phyloP scores from a whole-genome alignment of 37 sponge, comb jelly and placozoan species.

The Geodia barretti region DNA sequence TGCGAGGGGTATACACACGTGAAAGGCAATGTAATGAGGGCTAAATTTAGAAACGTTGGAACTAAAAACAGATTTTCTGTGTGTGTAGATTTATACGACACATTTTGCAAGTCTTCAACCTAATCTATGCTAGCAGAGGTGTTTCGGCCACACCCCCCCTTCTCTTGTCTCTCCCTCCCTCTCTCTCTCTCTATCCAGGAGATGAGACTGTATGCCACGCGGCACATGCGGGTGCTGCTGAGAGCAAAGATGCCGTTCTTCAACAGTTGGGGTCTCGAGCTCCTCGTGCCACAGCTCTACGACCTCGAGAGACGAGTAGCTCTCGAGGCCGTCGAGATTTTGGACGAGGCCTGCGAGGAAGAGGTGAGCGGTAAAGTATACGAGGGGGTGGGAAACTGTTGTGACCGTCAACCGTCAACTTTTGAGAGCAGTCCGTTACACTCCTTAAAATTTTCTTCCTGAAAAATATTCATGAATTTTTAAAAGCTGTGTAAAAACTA shows the following conservation, averaged over 20 bases:
- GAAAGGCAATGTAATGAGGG: too few relatives aligned
- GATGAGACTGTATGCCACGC: conserved; percentile 79
- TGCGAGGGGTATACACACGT: neutral
- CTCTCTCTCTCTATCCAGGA: neutral
- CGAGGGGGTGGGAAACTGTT: too few relatives aligned
- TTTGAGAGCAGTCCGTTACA: too few relatives aligned
- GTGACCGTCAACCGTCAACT: too few relatives aligned
- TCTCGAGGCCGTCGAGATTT: conserved; percentile 73
- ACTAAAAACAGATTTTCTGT: too few relatives aligned
- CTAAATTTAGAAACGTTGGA: too few relatives aligned
- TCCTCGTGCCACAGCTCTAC: conserved; percentile 86
- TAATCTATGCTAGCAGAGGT: neutral
- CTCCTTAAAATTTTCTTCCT: too few relatives aligned
- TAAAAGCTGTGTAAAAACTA: too few relatives aligned
- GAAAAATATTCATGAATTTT: too few relatives aligned
- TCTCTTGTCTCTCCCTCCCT: neutral
- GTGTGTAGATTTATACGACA: neutral
- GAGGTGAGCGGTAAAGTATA: conserved; percentile 39
- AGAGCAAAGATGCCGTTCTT: conserved; percentile 70
- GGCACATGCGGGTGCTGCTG: conserved; percentile 74
- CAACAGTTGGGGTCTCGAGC: conserved; percentile 85
- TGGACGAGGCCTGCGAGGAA: conserved; percentile 94
- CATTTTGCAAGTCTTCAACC: neutral
- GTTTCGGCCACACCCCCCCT: neutral
- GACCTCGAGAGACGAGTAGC: conserved; percentile 67